Evolutionary conservation across 2,113 vertebrate species (phyloP).

Genomic region (Cyprinodon variegatus): DNA sequence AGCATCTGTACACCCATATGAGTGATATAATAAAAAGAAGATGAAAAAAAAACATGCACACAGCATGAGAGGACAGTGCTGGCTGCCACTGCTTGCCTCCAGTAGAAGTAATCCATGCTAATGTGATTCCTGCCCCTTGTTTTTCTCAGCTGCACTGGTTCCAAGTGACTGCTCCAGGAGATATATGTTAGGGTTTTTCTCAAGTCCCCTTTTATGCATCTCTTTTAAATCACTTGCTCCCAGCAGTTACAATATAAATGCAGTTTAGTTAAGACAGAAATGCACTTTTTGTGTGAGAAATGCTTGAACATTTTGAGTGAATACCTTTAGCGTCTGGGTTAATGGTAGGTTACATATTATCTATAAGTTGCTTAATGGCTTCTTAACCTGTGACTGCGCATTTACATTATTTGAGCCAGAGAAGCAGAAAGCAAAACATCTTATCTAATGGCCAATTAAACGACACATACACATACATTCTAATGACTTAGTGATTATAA

Average conservation of each 20-base stretch:
- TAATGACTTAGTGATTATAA: not conserved
- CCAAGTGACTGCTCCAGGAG: slow-evolving; percentile 16
- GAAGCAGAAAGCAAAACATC: not conserved
- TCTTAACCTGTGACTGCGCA: not conserved
- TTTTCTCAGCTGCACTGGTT: slow-evolving; percentile 24
- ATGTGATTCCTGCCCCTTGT: slow-evolving; percentile 37
- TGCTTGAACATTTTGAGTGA: not conserved
- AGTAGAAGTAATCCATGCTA: slow-evolving; percentile 29
- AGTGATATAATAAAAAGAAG: not conserved
- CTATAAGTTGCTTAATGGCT: not conserved
- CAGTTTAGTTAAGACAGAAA: not conserved
- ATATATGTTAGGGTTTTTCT: slow-evolving; percentile 5
- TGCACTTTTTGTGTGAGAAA: not conserved
- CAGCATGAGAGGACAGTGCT: not conserved
- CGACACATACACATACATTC: slow-evolving; percentile 4
- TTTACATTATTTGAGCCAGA: not conserved
- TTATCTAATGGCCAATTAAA: not conserved
- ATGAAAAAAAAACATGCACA: slow-evolving; percentile 14
- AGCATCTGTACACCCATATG: not conserved
- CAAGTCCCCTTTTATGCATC: slow-evolving; percentile 18
- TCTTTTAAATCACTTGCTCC: slow-evolving; percentile 13
- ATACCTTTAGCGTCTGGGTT: not conserved
- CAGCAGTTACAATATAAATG: not conserved
- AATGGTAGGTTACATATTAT: not conserved
- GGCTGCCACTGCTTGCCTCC: slow-evolving; percentile 12